phyloP scores from a whole-genome alignment of 2,797 vertebrate genomes.

The Chiroxiphia lanceolata region DNA sequence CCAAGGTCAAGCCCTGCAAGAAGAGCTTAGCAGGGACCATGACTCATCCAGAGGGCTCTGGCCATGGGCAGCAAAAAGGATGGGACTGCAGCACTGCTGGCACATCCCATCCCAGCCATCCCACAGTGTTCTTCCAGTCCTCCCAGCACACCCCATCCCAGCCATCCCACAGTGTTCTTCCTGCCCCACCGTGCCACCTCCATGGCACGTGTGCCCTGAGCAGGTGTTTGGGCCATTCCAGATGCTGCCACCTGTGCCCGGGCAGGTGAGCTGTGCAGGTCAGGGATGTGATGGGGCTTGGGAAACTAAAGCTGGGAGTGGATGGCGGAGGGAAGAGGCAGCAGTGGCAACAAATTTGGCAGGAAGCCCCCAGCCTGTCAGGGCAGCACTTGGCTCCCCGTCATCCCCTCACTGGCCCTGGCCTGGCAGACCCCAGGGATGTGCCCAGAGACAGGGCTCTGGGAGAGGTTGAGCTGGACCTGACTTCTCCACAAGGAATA shows the following conservation, averaged over 20 bases:
- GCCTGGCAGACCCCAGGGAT: background rate
- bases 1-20: background rate
- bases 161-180: fast-evolving
- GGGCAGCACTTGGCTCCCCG: background rate
- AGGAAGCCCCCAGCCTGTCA: background rate
- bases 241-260: background rate
- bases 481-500: background rate
- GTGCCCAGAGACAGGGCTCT: fast-evolving
- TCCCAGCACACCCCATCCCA: fast-evolving
- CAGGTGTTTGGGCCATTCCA: background rate
- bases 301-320: background rate
- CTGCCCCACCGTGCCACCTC: fast-evolving
- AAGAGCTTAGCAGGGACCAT: fast-evolving
- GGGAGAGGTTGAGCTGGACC: background rate
- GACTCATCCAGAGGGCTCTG: background rate
- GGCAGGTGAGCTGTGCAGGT: background rate
- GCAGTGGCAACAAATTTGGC: fast-evolving
- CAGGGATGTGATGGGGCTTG: fast-evolving
- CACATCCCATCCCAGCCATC: fast-evolving
- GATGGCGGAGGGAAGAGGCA: background rate
- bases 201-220: fast-evolving
- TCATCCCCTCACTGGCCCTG: background rate
- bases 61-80: background rate
- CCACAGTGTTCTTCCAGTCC: background rate
- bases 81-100: fast-evolving